Evolutionary conservation across 2,888 invertebrate genomes (phyloP).

Genomic region (Meiosimyza platycephala): DNA sequence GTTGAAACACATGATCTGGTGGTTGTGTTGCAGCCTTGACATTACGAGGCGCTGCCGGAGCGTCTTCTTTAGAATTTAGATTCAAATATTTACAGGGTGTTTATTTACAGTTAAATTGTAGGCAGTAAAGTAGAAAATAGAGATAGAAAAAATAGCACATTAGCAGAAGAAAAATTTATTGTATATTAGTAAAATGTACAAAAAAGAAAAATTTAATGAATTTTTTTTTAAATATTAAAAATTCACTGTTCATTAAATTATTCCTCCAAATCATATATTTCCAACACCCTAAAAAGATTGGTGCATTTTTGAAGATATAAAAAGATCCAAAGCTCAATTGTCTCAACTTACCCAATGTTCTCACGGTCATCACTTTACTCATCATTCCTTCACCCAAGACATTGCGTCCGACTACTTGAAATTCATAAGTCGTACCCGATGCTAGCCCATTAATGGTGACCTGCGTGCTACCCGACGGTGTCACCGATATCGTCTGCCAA

Average conservation of each 20-base stretch:
- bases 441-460: conserved; percentile 91
- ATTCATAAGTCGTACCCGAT: conserved; percentile 93
- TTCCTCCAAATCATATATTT: not conserved
- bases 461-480: conserved; percentile 88
- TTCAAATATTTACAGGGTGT: conserved; percentile 49
- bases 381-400: conserved; percentile 95
- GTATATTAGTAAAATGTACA: not conserved
- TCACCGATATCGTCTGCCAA: conserved; percentile 94
- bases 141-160: conserved; percentile 9
- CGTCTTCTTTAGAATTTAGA: conserved; percentile 57
- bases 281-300: not conserved
- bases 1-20: conserved; percentile 75
- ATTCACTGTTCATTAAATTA: conserved; percentile 20
- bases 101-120: not conserved
- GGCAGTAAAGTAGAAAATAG: not conserved
- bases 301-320: conserved; percentile 6
- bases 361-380: conserved; percentile 90
- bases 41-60: conserved; percentile 67
- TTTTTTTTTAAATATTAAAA: too few species aligned
- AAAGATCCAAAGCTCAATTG: not conserved
- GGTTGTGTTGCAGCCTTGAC: conserved; percentile 73
- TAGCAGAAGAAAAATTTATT: not conserved
- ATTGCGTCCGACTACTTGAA: conserved; percentile 95
- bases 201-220: too few species aligned
- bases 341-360: conserved; percentile 81